Conservation (phyloP, 2,888 invertebrate species). For the Blastobasis adustella region DNA sequence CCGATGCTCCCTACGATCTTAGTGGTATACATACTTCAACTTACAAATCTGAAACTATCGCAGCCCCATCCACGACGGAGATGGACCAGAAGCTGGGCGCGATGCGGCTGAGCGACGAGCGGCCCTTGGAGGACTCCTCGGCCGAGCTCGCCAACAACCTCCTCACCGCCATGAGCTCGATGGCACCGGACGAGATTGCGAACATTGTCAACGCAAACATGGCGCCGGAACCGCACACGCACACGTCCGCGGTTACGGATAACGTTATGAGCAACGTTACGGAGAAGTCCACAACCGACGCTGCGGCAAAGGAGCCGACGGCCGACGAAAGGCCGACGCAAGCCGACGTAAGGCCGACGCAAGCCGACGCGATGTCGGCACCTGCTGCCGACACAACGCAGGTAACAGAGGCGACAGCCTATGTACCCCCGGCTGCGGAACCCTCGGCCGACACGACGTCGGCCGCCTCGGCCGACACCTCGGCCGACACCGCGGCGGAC, state of each 20-base stretch:
- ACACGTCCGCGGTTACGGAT: background rate
- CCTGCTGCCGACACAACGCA: conserved; percentile 2
- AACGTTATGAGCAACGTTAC: background rate
- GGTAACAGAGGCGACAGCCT: background rate
- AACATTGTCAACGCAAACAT: conserved; percentile 29
- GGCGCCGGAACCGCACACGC: conserved; percentile 21
- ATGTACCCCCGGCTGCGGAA: background rate
- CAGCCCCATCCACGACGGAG: background rate
- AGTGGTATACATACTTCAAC: background rate
- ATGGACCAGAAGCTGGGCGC: background rate
- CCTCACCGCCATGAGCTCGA: conserved; percentile 51
- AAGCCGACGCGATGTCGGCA: background rate
- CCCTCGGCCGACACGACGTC: background rate
- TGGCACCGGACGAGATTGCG: conserved; percentile 40
- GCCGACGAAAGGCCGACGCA: too few species aligned
- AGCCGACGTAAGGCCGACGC: too few species aligned
- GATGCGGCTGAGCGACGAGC: background rate
- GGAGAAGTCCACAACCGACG: too few species aligned
- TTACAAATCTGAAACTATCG: background rate
- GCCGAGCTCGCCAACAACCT: conserved; percentile 47
- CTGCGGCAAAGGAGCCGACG: too few species aligned
- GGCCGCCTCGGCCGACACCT: background rate
- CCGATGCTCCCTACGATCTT: background rate
- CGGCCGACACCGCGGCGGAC: background rate
- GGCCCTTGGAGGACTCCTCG: conserved; percentile 10